Percentiles rank a stretch among this genome's conserved stretches.
These are phyloP conservation scores for Zaprionus kolodkinae DNA, from an alignment of 1,140 invertebrate species.

Conservation along the genomic window DNA sequence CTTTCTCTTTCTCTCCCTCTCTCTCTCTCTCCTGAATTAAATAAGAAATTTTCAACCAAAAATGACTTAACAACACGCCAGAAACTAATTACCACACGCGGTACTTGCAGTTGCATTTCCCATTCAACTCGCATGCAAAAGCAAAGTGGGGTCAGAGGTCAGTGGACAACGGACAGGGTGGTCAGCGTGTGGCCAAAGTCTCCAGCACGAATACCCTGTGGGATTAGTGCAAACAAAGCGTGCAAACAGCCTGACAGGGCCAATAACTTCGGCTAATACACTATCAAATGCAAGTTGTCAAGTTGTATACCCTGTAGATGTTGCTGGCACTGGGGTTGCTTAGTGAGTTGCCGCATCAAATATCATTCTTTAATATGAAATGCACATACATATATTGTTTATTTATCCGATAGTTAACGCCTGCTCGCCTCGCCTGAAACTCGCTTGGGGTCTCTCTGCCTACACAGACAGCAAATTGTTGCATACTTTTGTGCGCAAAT, in stretches of 20 bases:
- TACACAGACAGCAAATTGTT: constrained; percentile 25
- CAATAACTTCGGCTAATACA: constrained; percentile 20
- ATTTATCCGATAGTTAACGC: background rate
- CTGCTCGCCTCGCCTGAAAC: background rate
- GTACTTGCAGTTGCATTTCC: constrained; percentile 37
- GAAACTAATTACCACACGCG: constrained; percentile 69
- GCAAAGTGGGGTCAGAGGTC: constrained; percentile 24
- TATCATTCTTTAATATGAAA: background rate
- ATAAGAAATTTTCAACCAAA: constrained; percentile 72
- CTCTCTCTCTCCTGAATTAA: constrained; percentile 57
- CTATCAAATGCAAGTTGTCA: constrained; percentile 9
- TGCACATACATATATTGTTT: background rate
- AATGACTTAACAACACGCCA: constrained; percentile 71
- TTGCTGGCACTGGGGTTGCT: background rate
- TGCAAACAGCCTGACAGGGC: background rate
- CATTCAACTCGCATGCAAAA: constrained; percentile 31
- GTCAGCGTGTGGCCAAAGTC: background rate
- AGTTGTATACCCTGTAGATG: background rate
- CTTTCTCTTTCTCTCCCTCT: background rate
- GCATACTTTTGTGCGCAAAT: constrained; percentile 41
- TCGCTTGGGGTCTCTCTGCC: background rate
- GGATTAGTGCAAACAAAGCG: constrained; percentile 20
- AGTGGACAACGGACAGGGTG: background rate
- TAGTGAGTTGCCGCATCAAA: background rate
- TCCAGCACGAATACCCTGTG: constrained; percentile 7